Conservation (phyloP, 2,113 vertebrate species). For the Mellivora capensis region DNA sequence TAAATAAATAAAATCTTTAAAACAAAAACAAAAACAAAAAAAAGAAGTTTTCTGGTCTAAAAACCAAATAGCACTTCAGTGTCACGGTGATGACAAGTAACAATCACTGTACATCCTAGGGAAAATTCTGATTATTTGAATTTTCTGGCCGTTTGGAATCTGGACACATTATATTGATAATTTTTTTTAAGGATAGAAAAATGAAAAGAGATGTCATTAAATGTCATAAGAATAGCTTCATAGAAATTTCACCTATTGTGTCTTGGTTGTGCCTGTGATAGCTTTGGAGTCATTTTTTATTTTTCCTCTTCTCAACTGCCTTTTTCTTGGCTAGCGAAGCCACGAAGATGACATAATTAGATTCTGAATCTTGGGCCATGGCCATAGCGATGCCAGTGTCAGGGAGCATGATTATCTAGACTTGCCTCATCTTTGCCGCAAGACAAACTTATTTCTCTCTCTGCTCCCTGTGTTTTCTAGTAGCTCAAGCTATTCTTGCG, state of each 20-base stretch:
- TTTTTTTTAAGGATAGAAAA: background rate
- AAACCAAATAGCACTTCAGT: background rate
- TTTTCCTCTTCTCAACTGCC: background rate
- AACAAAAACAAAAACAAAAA: no score
- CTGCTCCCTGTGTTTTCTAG: background rate
- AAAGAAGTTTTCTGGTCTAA: background rate
- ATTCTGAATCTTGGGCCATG: background rate
- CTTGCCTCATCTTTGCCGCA: background rate
- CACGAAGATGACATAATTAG: background rate
- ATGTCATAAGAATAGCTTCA: background rate
- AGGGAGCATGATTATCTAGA: background rate
- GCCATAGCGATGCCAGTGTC: background rate
- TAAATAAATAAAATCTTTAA: no score
- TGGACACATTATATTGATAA: background rate
- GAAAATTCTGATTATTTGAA: conserved; percentile 6
- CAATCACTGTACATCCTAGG: background rate
- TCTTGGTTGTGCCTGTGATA: background rate
- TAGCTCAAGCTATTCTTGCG: background rate
- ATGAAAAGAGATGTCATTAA: background rate
- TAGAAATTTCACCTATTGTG: background rate
- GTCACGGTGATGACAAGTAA: background rate
- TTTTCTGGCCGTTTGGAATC: conserved; percentile 8
- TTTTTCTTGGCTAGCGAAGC: background rate
- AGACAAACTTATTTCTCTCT: background rate
- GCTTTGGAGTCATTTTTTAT: background rate